phyloP scores from a whole-genome alignment of 2,113 vertebrate genomes.

The Tachysurus fulvidraco region DNA sequence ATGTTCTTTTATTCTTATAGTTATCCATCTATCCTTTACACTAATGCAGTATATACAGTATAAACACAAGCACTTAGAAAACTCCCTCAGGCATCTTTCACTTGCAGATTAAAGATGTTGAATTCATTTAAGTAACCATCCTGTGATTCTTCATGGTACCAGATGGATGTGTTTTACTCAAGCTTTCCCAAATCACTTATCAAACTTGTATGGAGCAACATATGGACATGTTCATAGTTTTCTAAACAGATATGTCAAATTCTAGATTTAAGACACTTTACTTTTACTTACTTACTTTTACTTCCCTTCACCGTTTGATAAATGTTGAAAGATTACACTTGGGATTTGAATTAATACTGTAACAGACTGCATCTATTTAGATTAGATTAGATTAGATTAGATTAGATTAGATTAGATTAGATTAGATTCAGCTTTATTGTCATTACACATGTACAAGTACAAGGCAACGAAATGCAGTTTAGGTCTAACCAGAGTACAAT shows the following conservation, averaged over 20 bases:
- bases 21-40: not conserved
- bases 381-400: too few relatives aligned
- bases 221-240: not conserved
- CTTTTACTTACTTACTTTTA: not conserved
- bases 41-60: not conserved
- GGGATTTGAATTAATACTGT: not conserved
- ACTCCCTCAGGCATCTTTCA: not conserved
- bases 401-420: too few relatives aligned
- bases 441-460: too few relatives aligned
- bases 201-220: not conserved
- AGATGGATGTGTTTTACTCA: not conserved
- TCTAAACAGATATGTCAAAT: not conserved
- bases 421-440: too few relatives aligned
- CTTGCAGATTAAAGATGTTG: not conserved
- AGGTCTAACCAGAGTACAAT: too few relatives aligned
- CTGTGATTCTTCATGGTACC: not conserved
- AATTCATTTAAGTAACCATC: not conserved
- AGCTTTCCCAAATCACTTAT: not conserved
- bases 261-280: not conserved
- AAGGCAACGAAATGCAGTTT: too few relatives aligned
- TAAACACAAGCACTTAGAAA: not conserved
- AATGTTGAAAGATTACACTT: not conserved
- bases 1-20: not conserved
- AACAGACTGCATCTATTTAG: not conserved
- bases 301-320: not conserved